Base-by-base conservation (phyloP, 2,113 vertebrate genomes). In the Crotalus tigris region DNA sequence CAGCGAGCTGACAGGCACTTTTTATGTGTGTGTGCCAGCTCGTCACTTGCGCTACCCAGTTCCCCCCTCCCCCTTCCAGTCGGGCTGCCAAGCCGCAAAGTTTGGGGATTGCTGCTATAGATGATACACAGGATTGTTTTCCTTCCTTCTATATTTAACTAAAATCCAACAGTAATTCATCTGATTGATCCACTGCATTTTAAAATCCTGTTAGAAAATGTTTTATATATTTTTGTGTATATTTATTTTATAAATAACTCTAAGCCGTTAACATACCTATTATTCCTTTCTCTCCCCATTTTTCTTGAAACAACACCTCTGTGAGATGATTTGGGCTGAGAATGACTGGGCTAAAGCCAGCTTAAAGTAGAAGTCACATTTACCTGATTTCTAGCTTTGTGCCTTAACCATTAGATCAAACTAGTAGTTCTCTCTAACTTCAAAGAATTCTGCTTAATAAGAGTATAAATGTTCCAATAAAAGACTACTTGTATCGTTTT, bases 11-110 rank as follows among this genome's bases (percentile, higher is more conserved):
- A 10, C 10, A 8, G 23, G 23, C 58, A 59, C 23, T 9, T 8
- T 1, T 23, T 39, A 29, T 3, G 12, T 4, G 3, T 64, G 3
- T 8, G 1, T 4, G 26, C 26, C 26, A 12, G 61, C 1, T 1
- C 61, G 4, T 11, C 61, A 64, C 26, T 69, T 5, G 15, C 29
- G 1, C 5, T 29, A 1, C 29, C 12, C 12, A 15, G 12, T n/a
- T n/a, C 23, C 0, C 24, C 24, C 26, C 24, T 61, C 59, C 8
- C 8, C 4, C 64, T 12, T 29, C 29, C 29, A 17, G 26, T 9
- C 23, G 0, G 26, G 61, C 61, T 11, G 1, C 61, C 26, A 64
- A 29, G 1, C 26, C 3, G 1, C 26, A 64, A 64, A 29, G 29
- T 69, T 69, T 69, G 4, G 29, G 29, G 12, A 69, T 15, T 12